Evolutionary conservation across 2,797 vertebrate genomes (phyloP).

Genomic region (Coregonus sp.): DNA sequence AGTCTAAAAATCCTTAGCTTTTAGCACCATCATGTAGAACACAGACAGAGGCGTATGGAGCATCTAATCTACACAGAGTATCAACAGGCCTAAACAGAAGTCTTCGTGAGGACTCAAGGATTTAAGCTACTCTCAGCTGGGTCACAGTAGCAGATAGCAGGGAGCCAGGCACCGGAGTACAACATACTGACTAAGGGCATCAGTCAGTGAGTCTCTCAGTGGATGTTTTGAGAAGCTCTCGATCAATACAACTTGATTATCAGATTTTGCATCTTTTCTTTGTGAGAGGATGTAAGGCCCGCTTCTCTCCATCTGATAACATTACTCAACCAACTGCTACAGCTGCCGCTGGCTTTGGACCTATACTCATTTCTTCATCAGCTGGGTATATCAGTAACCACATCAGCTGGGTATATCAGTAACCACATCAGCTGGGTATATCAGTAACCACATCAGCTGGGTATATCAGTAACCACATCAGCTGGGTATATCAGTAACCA

Average conservation of each 20-base stretch:
- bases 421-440: background rate
- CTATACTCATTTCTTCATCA: background rate
- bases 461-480: too few relatives aligned
- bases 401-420: too few relatives aligned
- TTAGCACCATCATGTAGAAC: background rate
- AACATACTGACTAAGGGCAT: background rate
- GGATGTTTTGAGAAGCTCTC: background rate
- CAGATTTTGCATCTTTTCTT: constrained; percentile 4
- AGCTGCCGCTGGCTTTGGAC: background rate
- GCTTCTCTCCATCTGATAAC: background rate
- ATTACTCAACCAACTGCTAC: background rate
- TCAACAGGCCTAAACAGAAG: background rate
- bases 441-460: constrained; percentile 28
- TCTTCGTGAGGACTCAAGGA: background rate
- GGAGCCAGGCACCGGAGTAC: background rate
- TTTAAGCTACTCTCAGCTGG: background rate
- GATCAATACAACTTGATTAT: constrained; percentile 11
- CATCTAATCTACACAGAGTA: background rate
- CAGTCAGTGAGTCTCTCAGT: background rate
- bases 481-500: background rate
- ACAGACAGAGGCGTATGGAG: background rate
- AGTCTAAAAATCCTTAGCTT: background rate
- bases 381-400: background rate
- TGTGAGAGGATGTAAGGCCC: background rate
- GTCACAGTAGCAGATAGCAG: background rate